A percentile compares a stretch with the other conserved stretches of the same genome.
These are phyloP conservation scores for Acanthornis magna DNA, from an alignment of 2,797 vertebrate genomes.

Conservation along the genomic window DNA sequence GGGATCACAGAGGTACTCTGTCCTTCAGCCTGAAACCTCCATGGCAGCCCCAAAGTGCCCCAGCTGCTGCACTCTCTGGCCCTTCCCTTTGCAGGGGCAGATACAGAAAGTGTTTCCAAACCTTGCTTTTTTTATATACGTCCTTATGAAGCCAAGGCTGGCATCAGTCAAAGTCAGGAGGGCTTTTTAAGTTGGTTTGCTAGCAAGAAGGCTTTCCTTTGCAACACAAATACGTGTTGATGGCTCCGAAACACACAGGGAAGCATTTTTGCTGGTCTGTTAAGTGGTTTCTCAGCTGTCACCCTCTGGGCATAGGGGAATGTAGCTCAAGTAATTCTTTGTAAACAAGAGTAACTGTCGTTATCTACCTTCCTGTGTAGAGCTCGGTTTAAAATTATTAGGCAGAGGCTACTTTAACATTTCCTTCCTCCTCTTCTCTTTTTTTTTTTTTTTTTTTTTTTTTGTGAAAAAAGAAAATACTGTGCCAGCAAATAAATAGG, in stretches of 20 bases:
- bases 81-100: not conserved
- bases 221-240: not conserved
- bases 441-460: not conserved
- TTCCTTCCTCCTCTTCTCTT: slow-evolving; percentile 10
- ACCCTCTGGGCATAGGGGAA: not conserved
- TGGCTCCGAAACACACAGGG: not conserved
- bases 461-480: slow-evolving; percentile 5
- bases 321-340: slow-evolving; percentile 8
- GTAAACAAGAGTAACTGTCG: not conserved
- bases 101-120: not conserved
- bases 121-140: not conserved
- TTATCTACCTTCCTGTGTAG: not conserved
- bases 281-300: slow-evolving; percentile 29
- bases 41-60: not conserved
- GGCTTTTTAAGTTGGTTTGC: not conserved
- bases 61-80: not conserved
- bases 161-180: not conserved
- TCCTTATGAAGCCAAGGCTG: not conserved
- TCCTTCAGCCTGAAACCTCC: not conserved
- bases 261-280: not conserved
- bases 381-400: slow-evolving; percentile 15
- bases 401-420: slow-evolving; percentile 1
- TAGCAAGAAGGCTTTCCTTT: not conserved
- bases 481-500: slow-evolving; percentile 58
- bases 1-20: not conserved